Percentiles rank a stretch among this genome's conserved stretches.
These are phyloP conservation scores for Gymnobelideus leadbeateri DNA, from an alignment of 2,113 vertebrate species.

Conservation along the genomic window DNA sequence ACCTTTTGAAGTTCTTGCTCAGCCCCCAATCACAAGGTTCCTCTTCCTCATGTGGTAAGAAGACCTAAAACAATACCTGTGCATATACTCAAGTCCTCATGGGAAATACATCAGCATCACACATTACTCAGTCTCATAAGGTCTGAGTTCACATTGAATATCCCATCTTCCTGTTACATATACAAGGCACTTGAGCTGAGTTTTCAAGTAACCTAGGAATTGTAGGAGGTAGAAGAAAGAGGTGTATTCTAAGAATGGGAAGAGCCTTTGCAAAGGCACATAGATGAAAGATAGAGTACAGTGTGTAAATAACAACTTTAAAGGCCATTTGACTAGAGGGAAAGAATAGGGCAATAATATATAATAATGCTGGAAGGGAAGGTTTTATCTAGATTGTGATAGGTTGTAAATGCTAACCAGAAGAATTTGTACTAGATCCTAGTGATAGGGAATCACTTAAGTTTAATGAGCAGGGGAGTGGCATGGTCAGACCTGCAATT, in stretches of 20 bases:
- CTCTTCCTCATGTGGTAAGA: background rate
- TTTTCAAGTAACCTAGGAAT: background rate
- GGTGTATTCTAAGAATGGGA: background rate
- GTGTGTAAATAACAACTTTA: background rate
- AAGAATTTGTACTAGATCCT: background rate
- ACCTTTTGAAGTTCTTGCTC: background rate
- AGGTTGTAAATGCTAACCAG: background rate
- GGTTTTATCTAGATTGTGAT: background rate
- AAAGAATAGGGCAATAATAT: background rate
- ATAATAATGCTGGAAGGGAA: background rate
- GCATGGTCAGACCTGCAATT: background rate
- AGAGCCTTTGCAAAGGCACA: background rate
- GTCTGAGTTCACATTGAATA: background rate
- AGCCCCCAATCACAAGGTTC: background rate
- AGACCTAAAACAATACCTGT: background rate
- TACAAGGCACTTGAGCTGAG: background rate
- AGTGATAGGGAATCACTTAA: background rate
- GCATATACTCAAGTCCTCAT: background rate
- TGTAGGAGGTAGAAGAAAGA: background rate
- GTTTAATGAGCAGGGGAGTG: background rate
- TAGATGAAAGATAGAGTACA: background rate
- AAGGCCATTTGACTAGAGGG: background rate
- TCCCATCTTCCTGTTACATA: background rate
- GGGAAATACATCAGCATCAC: background rate
- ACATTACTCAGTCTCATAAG: background rate